A percentile compares a stretch with the other conserved stretches of the same genome.
Conservation (phyloP, 2,797 vertebrate species). For the Alosa sapidissima region DNA sequence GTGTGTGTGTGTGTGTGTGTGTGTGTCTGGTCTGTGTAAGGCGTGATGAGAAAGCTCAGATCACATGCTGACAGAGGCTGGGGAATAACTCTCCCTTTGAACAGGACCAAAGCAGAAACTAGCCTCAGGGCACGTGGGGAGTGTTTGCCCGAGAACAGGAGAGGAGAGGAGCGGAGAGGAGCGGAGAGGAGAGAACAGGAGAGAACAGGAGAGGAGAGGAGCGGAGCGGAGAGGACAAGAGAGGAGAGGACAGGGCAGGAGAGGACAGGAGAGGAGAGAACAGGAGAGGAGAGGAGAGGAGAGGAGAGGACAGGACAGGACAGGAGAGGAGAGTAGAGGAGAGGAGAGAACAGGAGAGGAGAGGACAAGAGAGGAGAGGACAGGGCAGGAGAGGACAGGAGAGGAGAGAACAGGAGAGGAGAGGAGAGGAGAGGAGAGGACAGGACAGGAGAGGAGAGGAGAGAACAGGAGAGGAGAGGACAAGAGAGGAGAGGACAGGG, state of each 20-base stretch:
- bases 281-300: background rate
- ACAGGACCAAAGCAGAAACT: background rate
- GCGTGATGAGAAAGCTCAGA: background rate
- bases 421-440: background rate
- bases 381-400: too few species aligned
- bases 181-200: background rate
- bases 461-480: background rate
- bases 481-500: background rate
- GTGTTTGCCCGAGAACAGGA: background rate
- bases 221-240: background rate
- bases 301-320: background rate
- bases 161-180: background rate
- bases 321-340: conserved; percentile 33
- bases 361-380: too few species aligned
- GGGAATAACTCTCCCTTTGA: background rate
- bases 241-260: conserved; percentile 28
- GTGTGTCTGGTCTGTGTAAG: background rate
- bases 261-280: conserved; percentile 43
- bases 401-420: too few species aligned
- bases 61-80: background rate
- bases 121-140: background rate
- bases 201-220: background rate
- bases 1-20: conserved; percentile 1
- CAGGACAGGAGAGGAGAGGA: background rate
- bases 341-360: too few species aligned